Evolutionary conservation across 2,113 vertebrate species (phyloP).

Genomic region (Tamias sibiricus): DNA sequence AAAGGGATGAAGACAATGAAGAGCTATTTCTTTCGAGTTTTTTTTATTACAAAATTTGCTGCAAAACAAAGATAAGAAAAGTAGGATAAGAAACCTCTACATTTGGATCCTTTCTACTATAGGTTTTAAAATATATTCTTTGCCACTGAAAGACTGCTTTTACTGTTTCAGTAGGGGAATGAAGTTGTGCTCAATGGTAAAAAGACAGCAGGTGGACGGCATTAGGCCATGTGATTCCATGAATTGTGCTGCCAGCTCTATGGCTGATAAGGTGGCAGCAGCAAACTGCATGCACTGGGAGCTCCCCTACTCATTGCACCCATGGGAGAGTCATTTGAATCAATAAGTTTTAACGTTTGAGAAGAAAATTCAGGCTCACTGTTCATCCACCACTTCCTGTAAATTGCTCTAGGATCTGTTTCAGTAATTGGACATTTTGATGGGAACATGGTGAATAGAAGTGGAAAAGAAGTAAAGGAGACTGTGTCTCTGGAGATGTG

Average conservation of each 20-base stretch:
- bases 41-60: slow-evolving; percentile 65
- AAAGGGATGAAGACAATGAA: slow-evolving; percentile 47
- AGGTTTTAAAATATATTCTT: slow-evolving; percentile 51
- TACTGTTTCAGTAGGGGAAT: background rate
- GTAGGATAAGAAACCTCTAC: slow-evolving; percentile 46
- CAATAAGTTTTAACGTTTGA: background rate
- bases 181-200: slow-evolving; percentile 39
- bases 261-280: background rate
- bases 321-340: background rate
- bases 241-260: background rate
- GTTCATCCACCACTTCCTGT: background rate
- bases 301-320: background rate
- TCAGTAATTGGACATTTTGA: background rate
- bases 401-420: background rate
- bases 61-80: slow-evolving; percentile 60
- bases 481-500: background rate
- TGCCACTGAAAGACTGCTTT: slow-evolving; percentile 50
- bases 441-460: background rate
- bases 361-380: background rate
- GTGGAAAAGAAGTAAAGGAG: background rate
- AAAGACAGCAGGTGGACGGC: background rate
- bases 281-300: background rate
- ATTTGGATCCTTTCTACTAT: slow-evolving; percentile 45
- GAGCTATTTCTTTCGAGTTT: slow-evolving; percentile 58
- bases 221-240: background rate